phyloP scores from a whole-genome alignment of 2,888 invertebrate genomes.

The Cosmia trapezina region DNA sequence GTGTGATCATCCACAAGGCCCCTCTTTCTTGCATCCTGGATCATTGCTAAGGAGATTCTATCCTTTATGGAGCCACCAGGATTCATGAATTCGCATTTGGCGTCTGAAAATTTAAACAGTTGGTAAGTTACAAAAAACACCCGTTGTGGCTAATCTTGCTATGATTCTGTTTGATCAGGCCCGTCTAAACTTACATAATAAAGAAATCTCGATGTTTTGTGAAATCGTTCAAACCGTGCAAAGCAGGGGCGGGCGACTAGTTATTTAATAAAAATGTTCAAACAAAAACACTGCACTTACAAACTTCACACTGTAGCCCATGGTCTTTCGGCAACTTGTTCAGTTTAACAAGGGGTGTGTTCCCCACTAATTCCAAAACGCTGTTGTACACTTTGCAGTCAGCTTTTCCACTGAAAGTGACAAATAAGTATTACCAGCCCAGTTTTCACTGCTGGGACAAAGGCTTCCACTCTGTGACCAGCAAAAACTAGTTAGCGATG shows the following conservation, averaged over 20 bases:
- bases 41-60: slow-evolving; percentile 96
- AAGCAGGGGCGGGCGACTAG: background rate
- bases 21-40: slow-evolving; percentile 96
- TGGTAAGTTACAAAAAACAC: background rate
- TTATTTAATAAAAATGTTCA: background rate
- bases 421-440: background rate
- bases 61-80: slow-evolving; percentile 98
- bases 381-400: slow-evolving; percentile 58
- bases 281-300: slow-evolving; percentile 90
- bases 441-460: background rate
- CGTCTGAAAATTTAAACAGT: slow-evolving; percentile 90
- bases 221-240: background rate
- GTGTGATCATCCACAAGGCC: slow-evolving; percentile 95
- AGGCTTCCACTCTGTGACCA: background rate
- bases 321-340: slow-evolving; percentile 93
- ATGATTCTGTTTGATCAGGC: background rate
- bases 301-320: slow-evolving; percentile 94
- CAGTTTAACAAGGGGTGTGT: slow-evolving; percentile 94
- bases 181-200: too few species aligned
- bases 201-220: too few species aligned
- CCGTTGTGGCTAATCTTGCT: background rate
- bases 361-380: slow-evolving; percentile 92
- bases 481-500: background rate
- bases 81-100: slow-evolving; percentile 98
- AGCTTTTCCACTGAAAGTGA: slow-evolving; percentile 41